These are phyloP conservation scores for Cranoglanis bouderius DNA, from an alignment of 2,113 vertebrate genomes.

Conservation along the genomic window DNA sequence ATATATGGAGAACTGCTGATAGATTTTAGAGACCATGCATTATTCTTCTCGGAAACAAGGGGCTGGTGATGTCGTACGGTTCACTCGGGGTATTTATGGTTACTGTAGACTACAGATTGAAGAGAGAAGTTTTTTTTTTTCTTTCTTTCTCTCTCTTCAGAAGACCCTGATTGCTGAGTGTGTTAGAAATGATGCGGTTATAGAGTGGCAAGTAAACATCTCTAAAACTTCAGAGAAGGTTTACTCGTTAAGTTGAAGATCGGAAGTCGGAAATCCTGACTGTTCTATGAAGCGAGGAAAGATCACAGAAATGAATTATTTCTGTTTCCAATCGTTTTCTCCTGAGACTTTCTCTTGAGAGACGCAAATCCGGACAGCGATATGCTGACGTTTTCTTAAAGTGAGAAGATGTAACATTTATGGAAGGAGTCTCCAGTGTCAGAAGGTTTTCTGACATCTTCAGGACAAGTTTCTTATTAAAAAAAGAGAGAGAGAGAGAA, in stretches of 20 bases:
- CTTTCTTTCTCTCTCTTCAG: neutral
- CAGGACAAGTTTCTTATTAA: no score
- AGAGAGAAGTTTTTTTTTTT: neutral
- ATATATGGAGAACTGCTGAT: neutral
- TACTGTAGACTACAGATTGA: neutral
- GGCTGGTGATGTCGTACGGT: neutral
- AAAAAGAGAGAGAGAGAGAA: no score
- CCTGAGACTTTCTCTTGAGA: neutral
- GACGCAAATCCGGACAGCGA: neutral
- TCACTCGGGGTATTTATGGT: neutral
- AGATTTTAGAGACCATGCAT: neutral
- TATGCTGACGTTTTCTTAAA: no score
- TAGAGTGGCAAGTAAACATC: neutral
- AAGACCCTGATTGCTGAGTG: neutral
- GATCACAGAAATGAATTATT: neutral
- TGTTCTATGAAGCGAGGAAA: neutral
- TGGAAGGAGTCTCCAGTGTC: neutral
- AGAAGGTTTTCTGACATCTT: no score
- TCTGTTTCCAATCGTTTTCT: no score
- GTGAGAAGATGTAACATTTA: neutral
- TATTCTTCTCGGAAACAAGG: neutral
- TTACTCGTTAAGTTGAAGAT: no score
- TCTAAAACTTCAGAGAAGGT: neutral
- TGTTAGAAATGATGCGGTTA: neutral
- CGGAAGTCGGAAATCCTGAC: neutral